Evolutionary conservation across 2,888 invertebrate genomes (phyloP).

Genomic region (Tachina fera): DNA sequence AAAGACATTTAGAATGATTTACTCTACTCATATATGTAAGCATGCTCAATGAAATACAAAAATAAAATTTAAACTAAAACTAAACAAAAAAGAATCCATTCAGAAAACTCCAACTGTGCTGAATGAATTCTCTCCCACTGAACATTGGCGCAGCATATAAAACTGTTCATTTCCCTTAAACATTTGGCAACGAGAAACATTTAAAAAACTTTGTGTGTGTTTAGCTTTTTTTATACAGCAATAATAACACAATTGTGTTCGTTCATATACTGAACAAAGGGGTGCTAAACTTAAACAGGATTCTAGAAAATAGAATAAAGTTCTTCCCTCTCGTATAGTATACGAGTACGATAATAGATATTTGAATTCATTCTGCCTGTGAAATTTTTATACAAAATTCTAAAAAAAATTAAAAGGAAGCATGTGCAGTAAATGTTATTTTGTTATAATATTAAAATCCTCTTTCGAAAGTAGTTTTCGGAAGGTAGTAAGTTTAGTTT

Average conservation of each 20-base stretch:
- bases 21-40: slow-evolving; percentile 48
- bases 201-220: slow-evolving; percentile 39
- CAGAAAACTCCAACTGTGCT: slow-evolving; percentile 61
- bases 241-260: slow-evolving; percentile 57
- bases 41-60: slow-evolving; percentile 37
- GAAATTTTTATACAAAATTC: background rate
- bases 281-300: slow-evolving; percentile 59
- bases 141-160: slow-evolving; percentile 32
- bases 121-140: slow-evolving; percentile 27
- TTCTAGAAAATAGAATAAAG: slow-evolving; percentile 43
- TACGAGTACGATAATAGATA: slow-evolving; percentile 21
- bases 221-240: slow-evolving; percentile 25
- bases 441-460: slow-evolving; percentile 7
- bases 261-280: slow-evolving; percentile 49
- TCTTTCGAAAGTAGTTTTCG: background rate
- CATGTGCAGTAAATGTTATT: slow-evolving; percentile 25
- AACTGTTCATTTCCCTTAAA: slow-evolving; percentile 39
- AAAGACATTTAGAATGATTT: slow-evolving; percentile 71
- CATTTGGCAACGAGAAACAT: slow-evolving; percentile 12
- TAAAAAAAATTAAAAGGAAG: slow-evolving; percentile 1
- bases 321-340: background rate
- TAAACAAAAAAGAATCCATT: slow-evolving; percentile 34
- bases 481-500: background rate
- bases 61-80: slow-evolving; percentile 1
- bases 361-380: background rate